Base-by-base conservation (phyloP, 2,888 invertebrate genomes). In the Chrysotoxum bicinctum region DNA sequence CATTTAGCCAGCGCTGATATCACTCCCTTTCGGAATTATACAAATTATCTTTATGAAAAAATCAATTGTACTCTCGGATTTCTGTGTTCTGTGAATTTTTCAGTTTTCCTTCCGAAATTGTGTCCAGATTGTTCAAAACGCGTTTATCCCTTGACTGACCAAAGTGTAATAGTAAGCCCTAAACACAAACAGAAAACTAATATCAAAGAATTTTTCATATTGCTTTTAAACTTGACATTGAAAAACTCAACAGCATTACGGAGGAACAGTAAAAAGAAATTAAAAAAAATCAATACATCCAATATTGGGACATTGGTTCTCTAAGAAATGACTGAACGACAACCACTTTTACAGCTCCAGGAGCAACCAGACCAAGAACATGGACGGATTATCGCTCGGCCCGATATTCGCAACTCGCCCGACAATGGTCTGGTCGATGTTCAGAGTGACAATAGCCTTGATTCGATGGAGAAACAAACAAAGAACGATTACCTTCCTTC, bases 261-360 rank as follows among this genome's bases (percentile, higher is more conserved):
- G 30, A 74, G 48, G 30, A 14, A 60, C 16, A 35, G 23, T n/a
- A 56, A 50, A 60, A 37, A 9, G 52, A 3, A 54, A n/a, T 40
- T n/a, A 56, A 23, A 64, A 60, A 75, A 81, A 70, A 76, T 76
- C 78, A 56, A 76, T 80, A 76, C 21, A 32, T 30, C 37, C 19
- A n/a, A 32, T 35, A 50, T 45, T 45, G 45, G n/a, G 30, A 52
- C 2, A 21, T 9, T 16, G 19, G 8, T 21, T 16, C 54, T 37
- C 6, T 19, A 88, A 70, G 90, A 90, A 90, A 95, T 94, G 94
- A 94, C 95, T 89, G 96, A 96, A 92, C 94, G 95, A 89, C 95
- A 95, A 89, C 95, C 95, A 50, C 93, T 95, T 73, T 81, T 89
- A 30, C 90, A 89, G 74, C 74, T 79, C 32, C 89, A 90, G 40